These are phyloP conservation scores for Meteorus sp. DNA, from an alignment of 1,140 invertebrate genomes.

Conservation along the genomic window DNA sequence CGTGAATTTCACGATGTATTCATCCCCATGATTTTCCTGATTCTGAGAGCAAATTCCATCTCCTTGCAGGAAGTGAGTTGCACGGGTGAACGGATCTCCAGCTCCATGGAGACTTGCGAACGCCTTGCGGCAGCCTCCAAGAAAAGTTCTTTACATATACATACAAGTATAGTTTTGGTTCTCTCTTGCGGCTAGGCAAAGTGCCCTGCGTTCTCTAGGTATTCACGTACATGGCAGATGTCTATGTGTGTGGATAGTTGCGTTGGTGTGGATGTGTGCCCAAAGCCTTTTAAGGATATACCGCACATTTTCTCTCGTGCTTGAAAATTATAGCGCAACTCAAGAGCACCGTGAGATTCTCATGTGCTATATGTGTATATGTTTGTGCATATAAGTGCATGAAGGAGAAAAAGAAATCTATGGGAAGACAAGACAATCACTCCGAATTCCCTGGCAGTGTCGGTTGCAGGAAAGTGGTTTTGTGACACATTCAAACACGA, in stretches of 20 bases:
- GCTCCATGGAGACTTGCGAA: not conserved
- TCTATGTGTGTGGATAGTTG: no score
- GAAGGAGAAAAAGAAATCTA: no score
- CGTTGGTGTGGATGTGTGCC: no score
- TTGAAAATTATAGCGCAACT: not conserved
- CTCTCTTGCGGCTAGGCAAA: not conserved
- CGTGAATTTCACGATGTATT: not conserved
- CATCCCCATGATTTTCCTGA: not conserved
- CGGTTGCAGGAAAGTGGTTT: no score
- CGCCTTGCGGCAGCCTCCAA: not conserved
- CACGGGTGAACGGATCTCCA: not conserved
- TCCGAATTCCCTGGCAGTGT: no score
- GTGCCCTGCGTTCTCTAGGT: conserved; percentile 2
- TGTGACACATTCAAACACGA: no score
- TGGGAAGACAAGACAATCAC: no score
- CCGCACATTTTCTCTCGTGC: not conserved
- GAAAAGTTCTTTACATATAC: not conserved
- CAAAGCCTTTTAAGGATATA: not conserved
- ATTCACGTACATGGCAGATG: no score
- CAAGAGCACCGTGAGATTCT: not conserved
- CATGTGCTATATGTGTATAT: not conserved
- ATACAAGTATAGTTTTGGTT: not conserved
- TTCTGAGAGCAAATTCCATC: not conserved
- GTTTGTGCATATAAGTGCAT: no score
- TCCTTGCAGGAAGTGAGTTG: not conserved